Percentiles rank a stretch among this genome's conserved stretches.
These are phyloP conservation scores for Onychomys leucogaster DNA, from an alignment of 2,797 vertebrate species.

Conservation along the genomic window DNA sequence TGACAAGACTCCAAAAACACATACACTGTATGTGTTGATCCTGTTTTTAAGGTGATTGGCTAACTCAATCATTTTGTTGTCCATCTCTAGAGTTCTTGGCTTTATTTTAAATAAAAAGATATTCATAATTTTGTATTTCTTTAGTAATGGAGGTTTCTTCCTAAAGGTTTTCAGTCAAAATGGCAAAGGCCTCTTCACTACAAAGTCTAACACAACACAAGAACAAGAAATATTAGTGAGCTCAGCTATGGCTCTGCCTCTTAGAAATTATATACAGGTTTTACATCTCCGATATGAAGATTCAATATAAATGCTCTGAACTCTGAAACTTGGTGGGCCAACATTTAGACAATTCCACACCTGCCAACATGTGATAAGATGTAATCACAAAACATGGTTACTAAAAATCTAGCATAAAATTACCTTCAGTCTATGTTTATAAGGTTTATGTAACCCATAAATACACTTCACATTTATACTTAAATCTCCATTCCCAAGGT, in stretches of 20 bases:
- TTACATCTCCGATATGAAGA: background rate
- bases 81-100: background rate
- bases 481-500: background rate
- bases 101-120: slow-evolving; percentile 53
- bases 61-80: background rate
- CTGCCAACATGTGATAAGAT: background rate
- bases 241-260: background rate
- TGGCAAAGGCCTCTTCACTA: background rate
- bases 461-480: background rate
- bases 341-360: background rate
- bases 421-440: background rate
- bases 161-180: background rate
- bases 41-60: background rate
- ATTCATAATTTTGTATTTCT: background rate
- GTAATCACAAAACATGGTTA: background rate
- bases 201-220: background rate
- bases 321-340: background rate
- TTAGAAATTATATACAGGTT: background rate
- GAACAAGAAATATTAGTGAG: background rate
- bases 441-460: background rate
- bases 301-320: background rate
- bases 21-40: background rate
- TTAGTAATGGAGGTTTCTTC: slow-evolving; percentile 4
- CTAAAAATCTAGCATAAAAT: background rate
- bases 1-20: background rate